Evolutionary conservation across 2,113 vertebrate species (phyloP).

Genomic region (Mobula hypostoma): DNA sequence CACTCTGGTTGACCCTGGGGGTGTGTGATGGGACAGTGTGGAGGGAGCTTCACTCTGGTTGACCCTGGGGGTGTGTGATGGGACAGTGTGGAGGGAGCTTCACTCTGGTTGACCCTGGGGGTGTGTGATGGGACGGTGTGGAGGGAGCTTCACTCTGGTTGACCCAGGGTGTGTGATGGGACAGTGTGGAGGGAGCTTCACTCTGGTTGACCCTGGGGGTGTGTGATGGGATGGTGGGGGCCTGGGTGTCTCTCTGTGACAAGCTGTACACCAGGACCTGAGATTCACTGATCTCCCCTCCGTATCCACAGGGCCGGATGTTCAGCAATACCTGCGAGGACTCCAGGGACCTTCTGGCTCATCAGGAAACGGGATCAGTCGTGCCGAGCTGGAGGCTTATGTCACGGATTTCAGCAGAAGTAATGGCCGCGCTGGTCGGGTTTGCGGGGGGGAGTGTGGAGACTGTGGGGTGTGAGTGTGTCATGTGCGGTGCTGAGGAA

Average conservation of each 20-base stretch:
- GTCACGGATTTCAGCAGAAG: conserved; percentile 18
- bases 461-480: background rate
- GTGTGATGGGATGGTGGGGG: no score
- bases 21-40: no score
- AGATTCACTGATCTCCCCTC: background rate
- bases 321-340: background rate
- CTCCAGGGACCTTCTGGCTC: background rate
- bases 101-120: no score
- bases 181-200: no score
- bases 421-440: background rate
- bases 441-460: background rate
- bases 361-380: background rate
- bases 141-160: no score
- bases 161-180: no score
- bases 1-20: no score
- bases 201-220: no score
- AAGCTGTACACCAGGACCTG: background rate
- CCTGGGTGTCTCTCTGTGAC: background rate
- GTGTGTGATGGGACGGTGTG: no score
- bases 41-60: no score
- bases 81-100: no score
- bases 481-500: no score
- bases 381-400: background rate
- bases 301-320: background rate
- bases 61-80: background rate